A percentile compares a stretch with the other conserved stretches of the same genome.
These are phyloP conservation scores for Mus musculus DNA, from an alignment of 2,113 vertebrate species.

Conservation along the genomic window DNA sequence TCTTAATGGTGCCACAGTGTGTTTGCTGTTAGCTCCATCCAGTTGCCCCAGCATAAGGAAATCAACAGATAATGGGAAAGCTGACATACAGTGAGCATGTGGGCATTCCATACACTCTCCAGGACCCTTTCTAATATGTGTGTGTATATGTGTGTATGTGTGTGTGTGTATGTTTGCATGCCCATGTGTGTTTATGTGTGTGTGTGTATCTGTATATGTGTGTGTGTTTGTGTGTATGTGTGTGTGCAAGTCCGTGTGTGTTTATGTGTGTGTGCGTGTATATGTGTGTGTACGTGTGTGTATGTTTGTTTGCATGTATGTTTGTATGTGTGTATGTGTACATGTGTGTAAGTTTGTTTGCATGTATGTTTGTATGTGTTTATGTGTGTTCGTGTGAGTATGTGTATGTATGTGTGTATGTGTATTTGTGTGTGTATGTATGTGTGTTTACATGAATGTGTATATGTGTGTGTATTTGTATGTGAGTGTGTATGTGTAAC, in stretches of 20 bases:
- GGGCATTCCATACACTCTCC: background rate
- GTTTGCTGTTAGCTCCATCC: background rate
- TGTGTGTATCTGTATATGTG: background rate
- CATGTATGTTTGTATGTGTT: background rate
- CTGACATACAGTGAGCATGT: background rate
- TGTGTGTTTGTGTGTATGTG: background rate
- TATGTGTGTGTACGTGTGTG: too few relatives aligned
- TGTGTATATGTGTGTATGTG: background rate
- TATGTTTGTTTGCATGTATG: too few relatives aligned
- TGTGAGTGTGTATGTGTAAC: background rate
- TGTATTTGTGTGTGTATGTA: too few relatives aligned
- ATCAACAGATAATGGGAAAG: background rate
- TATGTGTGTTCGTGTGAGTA: too few relatives aligned
- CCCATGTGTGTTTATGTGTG: background rate
- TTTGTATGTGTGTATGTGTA: too few relatives aligned
- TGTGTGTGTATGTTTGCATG: too few relatives aligned
- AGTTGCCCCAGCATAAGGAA: background rate
- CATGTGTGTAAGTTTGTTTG: too few relatives aligned
- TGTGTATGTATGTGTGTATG: too few relatives aligned
- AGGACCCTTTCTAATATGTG: too few relatives aligned
- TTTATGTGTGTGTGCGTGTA: accelerated
- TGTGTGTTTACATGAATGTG: too few relatives aligned
- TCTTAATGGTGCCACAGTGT: background rate
- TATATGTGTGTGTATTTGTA: too few relatives aligned
- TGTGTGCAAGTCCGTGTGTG: background rate